phyloP scores from a whole-genome alignment of 2,888 invertebrate genomes.

The Hirtodrosophila cameraria region DNA sequence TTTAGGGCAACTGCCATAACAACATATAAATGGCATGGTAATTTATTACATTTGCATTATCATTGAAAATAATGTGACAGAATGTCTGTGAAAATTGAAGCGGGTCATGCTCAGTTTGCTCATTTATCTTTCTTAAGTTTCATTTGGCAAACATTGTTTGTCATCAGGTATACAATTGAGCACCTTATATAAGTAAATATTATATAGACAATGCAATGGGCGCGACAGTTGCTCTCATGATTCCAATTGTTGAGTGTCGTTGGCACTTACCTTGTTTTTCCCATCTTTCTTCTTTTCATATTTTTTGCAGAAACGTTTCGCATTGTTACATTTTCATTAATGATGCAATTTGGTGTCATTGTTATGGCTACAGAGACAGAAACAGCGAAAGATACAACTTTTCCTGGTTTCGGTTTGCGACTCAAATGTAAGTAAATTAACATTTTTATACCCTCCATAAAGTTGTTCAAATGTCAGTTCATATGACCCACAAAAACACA shows the following conservation, averaged over 20 bases:
- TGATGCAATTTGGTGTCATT: slow-evolving; percentile 63
- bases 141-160: background rate
- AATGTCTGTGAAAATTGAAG: too few species aligned
- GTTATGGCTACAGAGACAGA: slow-evolving; percentile 24
- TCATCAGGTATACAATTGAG: background rate
- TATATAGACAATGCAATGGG: slow-evolving; percentile 29
- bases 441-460: slow-evolving; percentile 10
- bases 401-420: slow-evolving; percentile 42
- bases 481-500: too few species aligned
- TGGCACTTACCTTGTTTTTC: background rate
- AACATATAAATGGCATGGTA: too few species aligned
- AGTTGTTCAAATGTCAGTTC: too few species aligned
- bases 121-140: slow-evolving; percentile 1
- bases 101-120: too few species aligned
- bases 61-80: too few species aligned
- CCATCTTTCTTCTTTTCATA: background rate
- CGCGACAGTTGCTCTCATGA: slow-evolving; percentile 36
- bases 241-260: slow-evolving; percentile 26
- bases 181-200: background rate
- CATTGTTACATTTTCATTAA: slow-evolving; percentile 55
- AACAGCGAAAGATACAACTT: slow-evolving; percentile 35
- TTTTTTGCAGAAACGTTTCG: slow-evolving; percentile 14
- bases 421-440: background rate
- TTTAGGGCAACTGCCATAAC: too few species aligned
- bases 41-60: too few species aligned